phyloP scores from a whole-genome alignment of 2,888 invertebrate genomes.

The Ommatoiulus sabulosus region DNA sequence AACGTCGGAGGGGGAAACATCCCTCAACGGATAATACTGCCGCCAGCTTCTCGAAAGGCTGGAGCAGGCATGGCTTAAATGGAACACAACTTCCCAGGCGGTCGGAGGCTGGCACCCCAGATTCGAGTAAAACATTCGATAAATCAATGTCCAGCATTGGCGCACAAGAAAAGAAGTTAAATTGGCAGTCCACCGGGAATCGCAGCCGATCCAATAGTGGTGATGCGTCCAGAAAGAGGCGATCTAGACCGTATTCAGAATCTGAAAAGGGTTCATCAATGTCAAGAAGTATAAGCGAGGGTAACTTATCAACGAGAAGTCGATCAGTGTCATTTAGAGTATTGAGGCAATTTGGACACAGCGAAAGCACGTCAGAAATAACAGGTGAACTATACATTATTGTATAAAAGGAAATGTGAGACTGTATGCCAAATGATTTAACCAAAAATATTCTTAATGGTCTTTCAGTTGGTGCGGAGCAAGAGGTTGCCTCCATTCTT shows the following conservation, averaged over 20 bases:
- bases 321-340: slow-evolving; percentile 45
- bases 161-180: not conserved
- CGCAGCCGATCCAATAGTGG: slow-evolving; percentile 58
- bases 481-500: slow-evolving; percentile 62
- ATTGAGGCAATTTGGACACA: slow-evolving; percentile 51
- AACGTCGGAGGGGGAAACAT: slow-evolving; percentile 72
- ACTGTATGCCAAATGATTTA: not conserved
- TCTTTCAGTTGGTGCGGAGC: slow-evolving; percentile 59
- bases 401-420: not conserved
- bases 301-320: slow-evolving; percentile 60
- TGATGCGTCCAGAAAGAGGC: slow-evolving; percentile 45
- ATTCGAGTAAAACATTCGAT: not conserved
- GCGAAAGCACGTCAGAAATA: not conserved
- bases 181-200: not conserved
- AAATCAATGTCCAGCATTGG: not conserved
- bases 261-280: slow-evolving; percentile 50
- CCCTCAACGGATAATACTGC: slow-evolving; percentile 50
- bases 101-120: not conserved
- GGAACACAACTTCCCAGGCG: not conserved
- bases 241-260: not conserved
- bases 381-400: not conserved
- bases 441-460: not conserved
- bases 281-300: slow-evolving; percentile 63
- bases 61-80: slow-evolving; percentile 56
- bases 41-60: slow-evolving; percentile 52